phyloP scores from a whole-genome alignment of 2,888 invertebrate species.

The Pollenia angustigena region DNA sequence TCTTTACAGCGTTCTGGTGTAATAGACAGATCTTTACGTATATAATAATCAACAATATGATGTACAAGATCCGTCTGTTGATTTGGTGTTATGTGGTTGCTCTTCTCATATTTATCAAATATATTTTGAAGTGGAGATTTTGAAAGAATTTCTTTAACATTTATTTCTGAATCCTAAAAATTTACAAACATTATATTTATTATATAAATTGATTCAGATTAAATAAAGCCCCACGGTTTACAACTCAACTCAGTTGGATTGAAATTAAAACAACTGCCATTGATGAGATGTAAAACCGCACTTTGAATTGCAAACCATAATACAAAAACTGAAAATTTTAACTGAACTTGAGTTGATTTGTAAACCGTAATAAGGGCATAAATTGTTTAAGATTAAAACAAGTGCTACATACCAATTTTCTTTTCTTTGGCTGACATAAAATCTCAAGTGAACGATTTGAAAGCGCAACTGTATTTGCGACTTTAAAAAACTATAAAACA shows the following conservation, averaged over 20 bases:
- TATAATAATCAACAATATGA: slow-evolving; percentile 56
- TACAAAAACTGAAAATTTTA: no score
- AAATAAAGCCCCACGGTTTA: no score
- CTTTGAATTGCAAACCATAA: no score
- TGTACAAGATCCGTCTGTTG: slow-evolving; percentile 58
- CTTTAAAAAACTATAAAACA: neutral
- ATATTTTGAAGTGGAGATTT: neutral
- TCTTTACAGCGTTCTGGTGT: slow-evolving; percentile 9
- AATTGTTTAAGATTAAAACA: no score
- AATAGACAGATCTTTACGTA: slow-evolving; percentile 47
- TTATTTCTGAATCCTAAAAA: neutral
- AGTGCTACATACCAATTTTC: slow-evolving; percentile 14
- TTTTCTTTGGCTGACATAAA: slow-evolving; percentile 3
- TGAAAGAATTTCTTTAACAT: slow-evolving; percentile 8
- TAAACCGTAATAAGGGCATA: no score
- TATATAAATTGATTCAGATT: no score
- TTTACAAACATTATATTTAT: neutral
- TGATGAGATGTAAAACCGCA: no score
- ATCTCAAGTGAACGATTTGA: neutral
- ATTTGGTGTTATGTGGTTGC: slow-evolving; percentile 31
- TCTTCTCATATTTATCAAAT: slow-evolving; percentile 21
- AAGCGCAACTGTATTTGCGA: neutral
- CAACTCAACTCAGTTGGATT: no score
- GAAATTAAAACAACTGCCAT: no score
- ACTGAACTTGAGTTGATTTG: no score